Base-by-base conservation (phyloP, 2,888 invertebrate genomes). In the Pegoplata infirma region DNA sequence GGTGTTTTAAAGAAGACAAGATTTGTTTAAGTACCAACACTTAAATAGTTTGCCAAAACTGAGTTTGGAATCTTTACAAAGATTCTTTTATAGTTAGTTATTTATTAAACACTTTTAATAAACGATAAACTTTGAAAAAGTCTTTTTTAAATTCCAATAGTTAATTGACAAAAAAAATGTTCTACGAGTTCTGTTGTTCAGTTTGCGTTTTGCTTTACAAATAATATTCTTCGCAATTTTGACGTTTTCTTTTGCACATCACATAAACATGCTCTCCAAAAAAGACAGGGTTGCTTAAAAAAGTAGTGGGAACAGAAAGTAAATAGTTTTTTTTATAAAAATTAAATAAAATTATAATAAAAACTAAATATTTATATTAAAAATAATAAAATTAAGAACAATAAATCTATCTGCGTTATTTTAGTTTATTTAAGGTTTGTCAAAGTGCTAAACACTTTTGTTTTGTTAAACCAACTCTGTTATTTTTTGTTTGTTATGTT, bases 111-210 rank as follows among this genome's bases (percentile, higher is more conserved):
- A 77, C 73, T 80, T 71, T 80, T 72, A 76, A 73, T 76, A 77
- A 68, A 76, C 75, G 74, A 67, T 67, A 72, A 71, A 76, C 69
- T 67, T 78, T 28, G 49, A 74, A 67, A 66, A 80, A 80, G 47
- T 56, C 77, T 74, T 75, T 36, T 68, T 76, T 58, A 80, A 81
- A 82, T 82, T 81, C 75, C 80, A 82, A 79, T 81, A 75, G 73
- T 80, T 77, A 71, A 68, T 63, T 76, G 79, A 80, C 77, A 80
- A 81, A 64, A 56, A 71, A 72, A 64, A 46, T 81, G 59, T 63
- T 67, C 55, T 75, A 69, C 66, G 76, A 74, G 76, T 74, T 77
- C 73, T 78, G 58, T 64, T 73, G 61, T 76, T 81, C 58, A 80
- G 73, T 80, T 78, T 80, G 81, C 78, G 73, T 78, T 75, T 78